phyloP scores from a whole-genome alignment of 2,797 vertebrate genomes.

The Columba guinea region DNA sequence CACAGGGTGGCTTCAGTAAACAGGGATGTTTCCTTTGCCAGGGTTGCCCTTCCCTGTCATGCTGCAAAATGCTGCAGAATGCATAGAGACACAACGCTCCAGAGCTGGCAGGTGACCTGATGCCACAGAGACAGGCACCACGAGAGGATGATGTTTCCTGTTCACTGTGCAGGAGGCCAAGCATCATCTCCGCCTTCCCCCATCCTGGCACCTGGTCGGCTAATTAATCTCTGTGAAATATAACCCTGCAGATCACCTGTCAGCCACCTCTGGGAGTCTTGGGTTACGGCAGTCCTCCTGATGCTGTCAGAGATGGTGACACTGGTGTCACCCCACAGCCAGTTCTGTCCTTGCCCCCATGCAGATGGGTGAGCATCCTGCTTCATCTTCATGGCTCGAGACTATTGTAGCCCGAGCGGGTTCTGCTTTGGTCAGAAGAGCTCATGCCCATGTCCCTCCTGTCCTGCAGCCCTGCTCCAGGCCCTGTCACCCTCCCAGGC shows the following conservation, averaged over 20 bases:
- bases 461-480: not conserved
- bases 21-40: not conserved
- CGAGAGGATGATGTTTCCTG: not conserved
- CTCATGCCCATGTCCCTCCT: not conserved
- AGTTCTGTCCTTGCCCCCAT: not conserved
- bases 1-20: not conserved
- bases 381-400: not conserved
- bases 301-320: not conserved
- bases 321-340: fast-evolving
- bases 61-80: too few species aligned
- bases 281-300: not conserved
- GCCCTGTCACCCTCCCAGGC: fast-evolving
- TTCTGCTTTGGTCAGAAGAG: not conserved
- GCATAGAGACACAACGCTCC: fast-evolving
- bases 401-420: fast-evolving
- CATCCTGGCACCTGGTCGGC: not conserved
- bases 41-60: too few species aligned
- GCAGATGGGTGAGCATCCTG: fast-evolving
- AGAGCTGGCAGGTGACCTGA: not conserved
- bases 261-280: not conserved
- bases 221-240: not conserved
- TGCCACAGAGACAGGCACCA: not conserved
- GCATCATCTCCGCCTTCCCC: not conserved
- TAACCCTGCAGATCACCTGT: fast-evolving
- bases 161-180: fast-evolving